Percentiles rank a stretch among this genome's conserved stretches.
Conservation (phyloP, 2,888 invertebrate genomes). For the Conistra vaccinii region DNA sequence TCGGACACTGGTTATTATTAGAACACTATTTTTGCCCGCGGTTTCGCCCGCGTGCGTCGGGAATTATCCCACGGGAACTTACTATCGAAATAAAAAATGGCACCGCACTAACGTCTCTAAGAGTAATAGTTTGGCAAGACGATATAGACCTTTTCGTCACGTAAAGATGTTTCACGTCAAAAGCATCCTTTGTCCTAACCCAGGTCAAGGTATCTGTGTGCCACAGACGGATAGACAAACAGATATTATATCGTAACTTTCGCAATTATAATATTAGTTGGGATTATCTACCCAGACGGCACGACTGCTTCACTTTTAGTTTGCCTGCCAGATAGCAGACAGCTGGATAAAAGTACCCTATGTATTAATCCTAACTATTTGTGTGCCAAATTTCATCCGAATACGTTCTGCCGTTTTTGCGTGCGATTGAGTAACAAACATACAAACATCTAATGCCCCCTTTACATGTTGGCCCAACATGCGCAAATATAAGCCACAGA, state of each 20-base stretch:
- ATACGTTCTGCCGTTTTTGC: no score
- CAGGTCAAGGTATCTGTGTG: background rate
- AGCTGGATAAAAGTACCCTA: no score
- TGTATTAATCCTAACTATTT: no score
- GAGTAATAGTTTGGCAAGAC: background rate
- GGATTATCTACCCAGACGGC: background rate
- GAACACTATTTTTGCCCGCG: no score
- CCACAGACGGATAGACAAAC: background rate
- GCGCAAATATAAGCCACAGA: no score
- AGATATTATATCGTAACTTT: background rate
- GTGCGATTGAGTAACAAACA: no score
- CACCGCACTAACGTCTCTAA: background rate
- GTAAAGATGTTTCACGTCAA: background rate
- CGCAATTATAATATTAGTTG: background rate
- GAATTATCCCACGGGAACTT: no score
- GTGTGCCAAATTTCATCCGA: no score
- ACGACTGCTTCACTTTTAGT: background rate
- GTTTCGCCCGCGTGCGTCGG: no score
- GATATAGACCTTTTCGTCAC: background rate
- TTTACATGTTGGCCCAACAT: no score
- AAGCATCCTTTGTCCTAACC: background rate
- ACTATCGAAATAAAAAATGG: background rate
- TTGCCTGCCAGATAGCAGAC: background rate
- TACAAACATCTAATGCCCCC: no score
- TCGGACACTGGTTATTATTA: background rate